Evolutionary conservation across 2,797 vertebrate species (phyloP).

Genomic region (Mycteria americana): DNA sequence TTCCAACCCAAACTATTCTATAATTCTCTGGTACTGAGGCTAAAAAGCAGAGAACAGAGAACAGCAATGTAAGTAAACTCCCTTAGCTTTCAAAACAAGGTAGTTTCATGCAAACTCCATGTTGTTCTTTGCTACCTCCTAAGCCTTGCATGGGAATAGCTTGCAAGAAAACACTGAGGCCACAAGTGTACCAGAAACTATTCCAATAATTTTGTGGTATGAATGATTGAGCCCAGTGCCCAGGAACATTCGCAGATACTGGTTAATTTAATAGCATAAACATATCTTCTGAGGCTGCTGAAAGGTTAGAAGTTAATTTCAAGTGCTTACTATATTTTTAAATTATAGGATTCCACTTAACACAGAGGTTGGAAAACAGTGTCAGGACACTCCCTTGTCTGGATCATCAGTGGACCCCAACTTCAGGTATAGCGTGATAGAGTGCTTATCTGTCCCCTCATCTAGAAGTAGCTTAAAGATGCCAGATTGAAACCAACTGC

Average conservation of each 20-base stretch:
- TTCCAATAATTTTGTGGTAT: not conserved
- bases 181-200: not conserved
- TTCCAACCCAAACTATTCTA: not conserved
- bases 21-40: not conserved
- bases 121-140: not conserved
- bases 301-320: not conserved
- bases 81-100: not conserved
- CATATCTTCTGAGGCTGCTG: not conserved
- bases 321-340: not conserved
- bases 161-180: not conserved
- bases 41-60: not conserved
- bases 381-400: not conserved
- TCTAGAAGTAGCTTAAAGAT: not conserved
- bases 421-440: not conserved
- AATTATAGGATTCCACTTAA: not conserved
- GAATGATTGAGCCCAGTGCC: not conserved
- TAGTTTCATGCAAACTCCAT: not conserved
- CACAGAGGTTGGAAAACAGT: accelerated
- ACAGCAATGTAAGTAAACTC: not conserved
- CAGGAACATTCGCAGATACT: not conserved
- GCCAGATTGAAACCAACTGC: not conserved
- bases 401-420: not conserved
- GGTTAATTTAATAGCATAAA: not conserved
- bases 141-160: not conserved
- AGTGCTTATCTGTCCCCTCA: not conserved